Base-by-base conservation (phyloP, 1,140 invertebrate species). In the Ceratosolen solmsi region DNA sequence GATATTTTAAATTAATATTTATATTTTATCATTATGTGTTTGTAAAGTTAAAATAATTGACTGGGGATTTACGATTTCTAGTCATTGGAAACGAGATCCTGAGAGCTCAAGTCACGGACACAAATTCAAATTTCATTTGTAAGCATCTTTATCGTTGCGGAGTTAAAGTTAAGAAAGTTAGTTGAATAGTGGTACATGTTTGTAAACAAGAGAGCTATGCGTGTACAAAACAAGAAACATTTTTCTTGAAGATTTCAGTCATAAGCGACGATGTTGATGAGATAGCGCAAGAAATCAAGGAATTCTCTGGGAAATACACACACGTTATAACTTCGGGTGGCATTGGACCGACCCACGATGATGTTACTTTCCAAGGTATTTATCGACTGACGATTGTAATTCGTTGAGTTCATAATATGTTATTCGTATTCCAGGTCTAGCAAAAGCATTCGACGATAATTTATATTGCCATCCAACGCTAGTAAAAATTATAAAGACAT, bases 71-170 rank as follows among this genome's bases (percentile, higher is more conserved):
- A n/a, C n/a, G n/a, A n/a, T n/a, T 65, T 80, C 41, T 83, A 93
- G 92, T 97, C 72, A 96, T 97, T 88, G 96, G 96, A 25, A 95
- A 97, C 93, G 96, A 97, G 92, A 95, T 97, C 85, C 89, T 97
- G n/a, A 96, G 96, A 90, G 96, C 95, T 7, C 94, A 96, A 87
- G 94, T 95, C 8, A 89, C 87, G 58, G 96, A 97, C 87, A 94
- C 94, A 27, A 97, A 97, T 90, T 95, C 95, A 2, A 88, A 92
- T 83, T 96, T 94, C 86, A 90, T 96, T 9, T 93, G 93, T 79
- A 92, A 93, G 89, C 90, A 93, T 77, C 90, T 97, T 7, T 94
- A 94, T 85, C 88, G 92, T 38, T 90, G 93, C 83, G 96, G 95
- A 84, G 93, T 96, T 20, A 93, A 93, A 89, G 93, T 96, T 36